Evolutionary conservation across 2,113 vertebrate genomes (phyloP), one percentile per base, ranked within the genome.

Genomic region (Scomber japonicus): DNA sequence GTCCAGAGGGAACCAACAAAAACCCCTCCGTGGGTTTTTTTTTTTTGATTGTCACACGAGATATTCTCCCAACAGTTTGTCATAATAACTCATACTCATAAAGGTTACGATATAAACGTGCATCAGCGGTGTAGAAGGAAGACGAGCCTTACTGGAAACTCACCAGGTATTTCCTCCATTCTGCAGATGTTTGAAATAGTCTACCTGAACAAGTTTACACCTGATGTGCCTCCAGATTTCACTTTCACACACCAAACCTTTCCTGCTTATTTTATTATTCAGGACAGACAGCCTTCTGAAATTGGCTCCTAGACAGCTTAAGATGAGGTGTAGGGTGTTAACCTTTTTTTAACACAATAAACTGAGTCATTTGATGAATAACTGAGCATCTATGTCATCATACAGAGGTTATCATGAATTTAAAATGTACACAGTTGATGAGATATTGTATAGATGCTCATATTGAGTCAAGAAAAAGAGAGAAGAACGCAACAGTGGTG

Each of bases 201-300:
- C 44, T 59, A 83, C 54, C 66, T 61, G 71, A 79, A 83, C 85
- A 85, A 78, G 81, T 91, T 91, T 48, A 68, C 86, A 89, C 70
- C 83, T 83, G 88, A 69, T 67, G 16, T 44, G 19, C 19, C 45
- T 70, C 35, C 19, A 51, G 1, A 51, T 64, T 72, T 55, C 9
- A 75, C 68, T 74, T 66, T 82, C 15, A 68, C 64, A 35, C 27
- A 11, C 16, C 0, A 27, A 40, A 48, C 50, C 2, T 0, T 75
- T 67, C 27, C 50, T 35, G 7, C 44, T 55, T 4, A 0, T 19
- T 71, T 19, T 57, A 56, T 12, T 3, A 44, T 45, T 10, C 9
- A 10, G 65, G 35, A 31, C 7, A 27, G 17, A 50, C 45, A 46
- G 51, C 10, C 40, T 45, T 10, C 16, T 27, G n/a, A 30, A 53